Evolutionary conservation across 2,797 vertebrate species (phyloP).

Genomic region (Furcifer pardalis): DNA sequence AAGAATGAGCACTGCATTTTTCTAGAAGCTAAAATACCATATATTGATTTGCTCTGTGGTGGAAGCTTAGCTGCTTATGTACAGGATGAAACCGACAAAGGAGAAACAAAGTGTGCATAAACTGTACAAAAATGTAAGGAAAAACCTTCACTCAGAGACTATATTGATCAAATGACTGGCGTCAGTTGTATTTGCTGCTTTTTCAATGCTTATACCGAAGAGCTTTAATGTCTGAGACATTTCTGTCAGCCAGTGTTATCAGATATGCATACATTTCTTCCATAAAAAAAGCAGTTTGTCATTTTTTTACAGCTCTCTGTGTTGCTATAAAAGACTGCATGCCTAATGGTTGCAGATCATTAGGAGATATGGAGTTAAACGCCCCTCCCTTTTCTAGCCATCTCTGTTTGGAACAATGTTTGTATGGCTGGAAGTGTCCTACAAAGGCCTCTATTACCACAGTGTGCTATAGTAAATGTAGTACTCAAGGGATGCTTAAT

Average conservation of each 20-base stretch:
- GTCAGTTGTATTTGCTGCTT: not conserved
- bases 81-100: not conserved
- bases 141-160: not conserved
- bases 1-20: not conserved
- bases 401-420: conserved; percentile 27
- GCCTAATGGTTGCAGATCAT: not conserved
- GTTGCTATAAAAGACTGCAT: not conserved
- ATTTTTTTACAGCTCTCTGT: not conserved
- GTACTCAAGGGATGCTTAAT: conserved; percentile 27
- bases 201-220: not conserved
- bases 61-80: not conserved
- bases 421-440: conserved; percentile 1
- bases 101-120: not conserved
- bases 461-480: conserved; percentile 9
- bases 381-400: not conserved
- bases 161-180: conserved; percentile 2
- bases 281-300: conserved; percentile 13
- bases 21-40: not conserved
- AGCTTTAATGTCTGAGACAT: not conserved
- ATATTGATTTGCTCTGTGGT: not conserved
- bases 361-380: conserved; percentile 5
- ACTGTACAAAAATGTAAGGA: not conserved
- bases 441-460: not conserved
- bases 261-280: not conserved
- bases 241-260: not conserved